Evolutionary conservation across 1,140 invertebrate genomes (phyloP).

Genomic region (Aphaenogaster floridana): DNA sequence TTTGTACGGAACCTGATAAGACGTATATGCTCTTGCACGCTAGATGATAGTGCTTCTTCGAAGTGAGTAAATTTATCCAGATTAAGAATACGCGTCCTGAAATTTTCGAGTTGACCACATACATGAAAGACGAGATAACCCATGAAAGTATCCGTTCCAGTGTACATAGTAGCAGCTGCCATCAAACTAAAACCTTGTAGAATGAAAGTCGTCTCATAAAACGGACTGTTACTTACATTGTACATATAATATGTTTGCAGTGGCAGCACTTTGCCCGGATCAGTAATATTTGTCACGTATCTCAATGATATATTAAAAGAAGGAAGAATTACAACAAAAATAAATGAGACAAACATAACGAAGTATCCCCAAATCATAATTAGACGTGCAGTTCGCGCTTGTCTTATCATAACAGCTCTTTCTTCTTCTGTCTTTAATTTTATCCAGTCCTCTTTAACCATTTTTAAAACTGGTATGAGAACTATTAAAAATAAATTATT

Average conservation of each 20-base stretch:
- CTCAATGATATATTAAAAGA: neutral
- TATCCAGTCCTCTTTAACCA: constrained; percentile 46
- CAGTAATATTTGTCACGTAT: neutral
- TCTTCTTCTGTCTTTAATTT: constrained; percentile 31
- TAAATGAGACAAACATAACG: neutral
- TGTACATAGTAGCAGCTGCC: neutral
- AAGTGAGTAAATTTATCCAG: neutral
- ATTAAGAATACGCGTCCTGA: neutral
- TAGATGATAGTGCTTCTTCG: neutral
- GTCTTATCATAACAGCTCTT: constrained; percentile 19
- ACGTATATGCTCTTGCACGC: constrained; percentile 13
- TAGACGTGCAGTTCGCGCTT: neutral
- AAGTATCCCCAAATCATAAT: neutral
- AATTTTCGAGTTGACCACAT: constrained; percentile 40
- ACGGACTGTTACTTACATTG: constrained; percentile 19
- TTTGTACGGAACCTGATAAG: constrained; percentile 41
- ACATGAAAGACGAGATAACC: constrained; percentile 25
- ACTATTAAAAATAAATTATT: neutral
- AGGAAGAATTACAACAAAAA: neutral
- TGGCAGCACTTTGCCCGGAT: neutral
- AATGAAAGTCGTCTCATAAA: constrained; percentile 24
- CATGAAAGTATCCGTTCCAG: constrained; percentile 18
- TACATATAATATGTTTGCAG: constrained; percentile 29
- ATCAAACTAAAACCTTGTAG: neutral
- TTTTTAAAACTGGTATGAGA: constrained; percentile 20